Percentiles rank a stretch among this genome's conserved stretches.
Conservation (phyloP, 2,113 vertebrate species). For the Silurus glanis region DNA sequence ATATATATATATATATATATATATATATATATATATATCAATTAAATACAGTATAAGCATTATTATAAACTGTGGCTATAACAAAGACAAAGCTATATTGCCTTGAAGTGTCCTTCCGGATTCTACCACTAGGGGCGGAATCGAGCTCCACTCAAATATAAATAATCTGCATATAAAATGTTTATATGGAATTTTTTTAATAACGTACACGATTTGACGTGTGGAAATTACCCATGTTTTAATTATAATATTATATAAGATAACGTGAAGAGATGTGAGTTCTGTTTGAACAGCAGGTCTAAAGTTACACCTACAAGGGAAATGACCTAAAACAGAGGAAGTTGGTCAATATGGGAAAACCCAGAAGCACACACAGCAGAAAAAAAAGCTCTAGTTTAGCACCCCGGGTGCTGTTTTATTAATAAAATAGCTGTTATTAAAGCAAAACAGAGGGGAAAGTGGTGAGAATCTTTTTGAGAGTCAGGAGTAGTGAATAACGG, state of each 20-base stretch:
- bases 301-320: conserved; percentile 12
- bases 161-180: neutral
- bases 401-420: neutral
- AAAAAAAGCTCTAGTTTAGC: neutral
- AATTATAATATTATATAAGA: neutral
- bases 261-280: neutral
- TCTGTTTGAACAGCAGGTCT: neutral
- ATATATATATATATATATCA: too few relatives aligned
- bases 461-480: neutral
- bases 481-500: neutral
- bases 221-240: neutral
- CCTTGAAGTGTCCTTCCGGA: neutral
- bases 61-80: too few relatives aligned
- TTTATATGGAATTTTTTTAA: neutral
- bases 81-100: neutral
- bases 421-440: neutral
- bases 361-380: neutral
- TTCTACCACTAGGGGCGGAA: neutral
- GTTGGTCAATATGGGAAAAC: conserved; percentile 67
- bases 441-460: neutral
- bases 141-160: neutral
- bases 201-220: too few relatives aligned
- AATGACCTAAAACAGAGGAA: conserved; percentile 60
- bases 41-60: too few relatives aligned
- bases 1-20: too few relatives aligned